Evolutionary conservation across 23 tunicate species (phyloP), one percentile per base, ranked within the genome.

Genomic region (Styela clava): DNA sequence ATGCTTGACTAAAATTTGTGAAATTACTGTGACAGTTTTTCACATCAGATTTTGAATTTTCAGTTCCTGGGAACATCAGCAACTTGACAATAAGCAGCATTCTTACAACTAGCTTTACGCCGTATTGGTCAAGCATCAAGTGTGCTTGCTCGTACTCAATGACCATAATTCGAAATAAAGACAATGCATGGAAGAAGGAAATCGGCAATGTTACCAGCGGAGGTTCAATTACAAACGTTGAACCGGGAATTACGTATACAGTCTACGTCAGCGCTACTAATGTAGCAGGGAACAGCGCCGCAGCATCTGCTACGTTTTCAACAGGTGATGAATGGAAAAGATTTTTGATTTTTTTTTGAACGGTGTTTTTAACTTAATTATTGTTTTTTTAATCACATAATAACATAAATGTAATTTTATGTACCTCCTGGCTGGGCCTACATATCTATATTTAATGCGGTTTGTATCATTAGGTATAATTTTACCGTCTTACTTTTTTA

Each of bases 171-270:
- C 7, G 12, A 12, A 44, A 44, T 7, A 44, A 12, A 5, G 56
- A 44, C 12, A 7, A 7, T 44, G 7, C 56, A 5, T 44, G 9
- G 56, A 44, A 44, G 12, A 5, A 5, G 7, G 7, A 7, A 5
- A 12, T 44, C 9, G n/a, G n/a, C n/a, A 28, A 65, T 28, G 71
- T 28, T 5, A 25, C 71, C 7, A 25, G 5, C 16, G 71, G 71
- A 5, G 16, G 16, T 5, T 3, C 30, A 9, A 25, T 65, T 65
- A 16, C 16, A 65, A 16, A 16, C 16, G 16, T 28, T 5, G 71
- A 65, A 5, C 77, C 77, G 2, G 77, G 77, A 3, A 71, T 21
- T 3, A 71, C 32, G 12, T 71, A 71, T 16, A 71, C 12, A 26
- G 24, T 71, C 20, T 18, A 33, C 34, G 35, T 71, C 23, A 71